A percentile compares a stretch with the other conserved stretches of the same genome.
These are phyloP conservation scores for Perithous albicinctus DNA, from an alignment of 2,888 invertebrate genomes.

Conservation along the genomic window DNA sequence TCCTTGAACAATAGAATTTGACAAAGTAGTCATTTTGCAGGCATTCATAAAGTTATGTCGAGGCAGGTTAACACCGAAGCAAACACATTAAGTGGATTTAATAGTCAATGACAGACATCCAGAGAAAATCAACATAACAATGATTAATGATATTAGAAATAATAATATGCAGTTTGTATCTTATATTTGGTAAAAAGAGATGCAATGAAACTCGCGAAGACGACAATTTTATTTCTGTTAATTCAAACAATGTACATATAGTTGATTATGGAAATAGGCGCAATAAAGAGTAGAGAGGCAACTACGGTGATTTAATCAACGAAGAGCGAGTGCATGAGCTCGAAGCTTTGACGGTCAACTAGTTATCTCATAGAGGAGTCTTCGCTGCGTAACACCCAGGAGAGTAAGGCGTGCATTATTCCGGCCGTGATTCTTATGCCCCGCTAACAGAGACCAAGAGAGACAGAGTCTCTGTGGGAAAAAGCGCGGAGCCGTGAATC, in stretches of 20 bases:
- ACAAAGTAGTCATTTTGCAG: no score
- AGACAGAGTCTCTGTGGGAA: conserved; percentile 68
- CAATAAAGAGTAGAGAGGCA: not conserved
- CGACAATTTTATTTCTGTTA: not conserved
- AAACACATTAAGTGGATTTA: no score
- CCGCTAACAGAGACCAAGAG: conserved; percentile 1
- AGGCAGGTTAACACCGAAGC: no score
- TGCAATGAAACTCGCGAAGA: not conserved
- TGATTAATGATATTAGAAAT: no score
- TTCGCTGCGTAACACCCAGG: conserved; percentile 14
- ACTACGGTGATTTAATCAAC: conserved; percentile 1
- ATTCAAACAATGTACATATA: not conserved
- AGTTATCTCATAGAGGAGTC: conserved; percentile 46
- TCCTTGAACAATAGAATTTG: no score
- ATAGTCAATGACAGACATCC: no score
- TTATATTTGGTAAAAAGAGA: no score
- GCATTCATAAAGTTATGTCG: no score
- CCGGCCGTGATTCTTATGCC: conserved; percentile 7
- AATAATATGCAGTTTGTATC: no score
- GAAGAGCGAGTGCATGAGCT: conserved; percentile 1
- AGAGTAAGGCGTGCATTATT: conserved; percentile 28
- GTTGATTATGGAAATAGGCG: not conserved
- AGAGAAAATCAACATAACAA: no score
- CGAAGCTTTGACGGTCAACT: conserved; percentile 43
- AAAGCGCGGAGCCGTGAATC: conserved; percentile 59